Percentiles rank a stretch among this genome's conserved stretches.
Evolutionary conservation across 2,888 invertebrate genomes (phyloP).

Genomic region (Protophormia terraenovae): DNA sequence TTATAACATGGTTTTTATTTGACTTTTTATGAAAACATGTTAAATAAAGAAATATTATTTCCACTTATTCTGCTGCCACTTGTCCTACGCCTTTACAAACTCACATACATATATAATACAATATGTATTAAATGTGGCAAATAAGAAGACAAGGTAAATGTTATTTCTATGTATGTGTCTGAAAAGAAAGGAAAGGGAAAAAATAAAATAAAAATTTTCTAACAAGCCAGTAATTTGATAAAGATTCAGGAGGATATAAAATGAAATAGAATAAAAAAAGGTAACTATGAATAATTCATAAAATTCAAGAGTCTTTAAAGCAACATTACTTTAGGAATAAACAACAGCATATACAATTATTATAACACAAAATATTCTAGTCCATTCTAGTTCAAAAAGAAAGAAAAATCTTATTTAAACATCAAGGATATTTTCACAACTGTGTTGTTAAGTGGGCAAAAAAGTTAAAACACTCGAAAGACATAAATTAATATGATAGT

Average conservation of each 20-base stretch:
- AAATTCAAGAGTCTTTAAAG: conserved; percentile 54
- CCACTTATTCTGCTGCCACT: background rate
- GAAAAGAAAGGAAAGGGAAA: background rate
- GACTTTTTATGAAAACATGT: background rate
- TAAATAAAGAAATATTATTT: background rate
- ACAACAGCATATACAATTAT: background rate
- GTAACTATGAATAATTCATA: conserved; percentile 51
- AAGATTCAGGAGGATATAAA: conserved; percentile 16
- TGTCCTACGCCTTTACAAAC: background rate
- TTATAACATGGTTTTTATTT: background rate
- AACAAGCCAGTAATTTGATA: conserved; percentile 41
- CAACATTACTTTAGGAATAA: conserved; percentile 33
- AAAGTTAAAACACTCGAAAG: background rate
- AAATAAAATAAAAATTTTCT: background rate
- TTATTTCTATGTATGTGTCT: background rate
- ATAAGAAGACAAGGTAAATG: background rate
- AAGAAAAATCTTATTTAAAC: conserved; percentile 25
- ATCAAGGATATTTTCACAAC: conserved; percentile 17
- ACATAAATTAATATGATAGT: conserved; percentile 14
- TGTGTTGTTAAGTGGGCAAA: background rate
- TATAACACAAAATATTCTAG: conserved; percentile 15
- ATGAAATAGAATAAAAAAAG: background rate
- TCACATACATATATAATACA: no score
- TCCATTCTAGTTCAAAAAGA: background rate
- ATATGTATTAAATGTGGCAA: background rate